Conservation (phyloP, 1,140 invertebrate genomes). For the Pachypeltis micranthus region DNA sequence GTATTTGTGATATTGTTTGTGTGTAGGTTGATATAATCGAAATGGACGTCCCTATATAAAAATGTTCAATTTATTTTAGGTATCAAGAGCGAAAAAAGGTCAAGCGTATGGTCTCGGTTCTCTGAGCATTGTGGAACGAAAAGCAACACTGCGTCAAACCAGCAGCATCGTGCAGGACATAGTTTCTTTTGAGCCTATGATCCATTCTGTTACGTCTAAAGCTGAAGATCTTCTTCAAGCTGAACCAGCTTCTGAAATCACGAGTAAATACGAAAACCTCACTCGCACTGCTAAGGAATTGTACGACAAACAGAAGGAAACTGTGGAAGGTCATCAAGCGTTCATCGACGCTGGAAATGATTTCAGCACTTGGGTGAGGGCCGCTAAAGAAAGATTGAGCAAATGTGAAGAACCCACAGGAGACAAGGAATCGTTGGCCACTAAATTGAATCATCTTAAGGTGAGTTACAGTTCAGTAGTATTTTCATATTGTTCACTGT, state of each 20-base stretch:
- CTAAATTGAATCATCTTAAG: slow-evolving; percentile 73
- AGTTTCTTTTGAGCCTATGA: slow-evolving; percentile 89
- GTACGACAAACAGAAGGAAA: slow-evolving; percentile 77
- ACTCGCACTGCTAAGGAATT: slow-evolving; percentile 74
- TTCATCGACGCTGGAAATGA: slow-evolving; percentile 83
- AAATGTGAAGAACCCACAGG: slow-evolving; percentile 90
- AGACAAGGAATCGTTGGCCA: slow-evolving; percentile 77
- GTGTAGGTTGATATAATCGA: not conserved
- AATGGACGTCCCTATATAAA: not conserved
- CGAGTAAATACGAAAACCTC: slow-evolving; percentile 77
- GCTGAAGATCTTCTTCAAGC: slow-evolving; percentile 78
- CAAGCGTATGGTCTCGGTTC: slow-evolving; percentile 59
- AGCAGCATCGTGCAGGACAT: slow-evolving; percentile 90
- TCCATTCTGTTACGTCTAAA: slow-evolving; percentile 82
- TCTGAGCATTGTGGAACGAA: slow-evolving; percentile 68
- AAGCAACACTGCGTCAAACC: slow-evolving; percentile 77
- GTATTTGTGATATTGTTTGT: slow-evolving; percentile 29
- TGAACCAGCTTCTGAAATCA: slow-evolving; percentile 75
- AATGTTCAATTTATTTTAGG: slow-evolving; percentile 19
- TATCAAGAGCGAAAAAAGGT: slow-evolving; percentile 61
- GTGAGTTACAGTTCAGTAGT: too few species aligned
- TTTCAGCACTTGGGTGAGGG: slow-evolving; percentile 81
- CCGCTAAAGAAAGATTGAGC: slow-evolving; percentile 75
- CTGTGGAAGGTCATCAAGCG: slow-evolving; percentile 77
- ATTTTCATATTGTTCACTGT: too few species aligned